Conservation (phyloP, 1,140 invertebrate species). For the Aradophagus sp. region DNA sequence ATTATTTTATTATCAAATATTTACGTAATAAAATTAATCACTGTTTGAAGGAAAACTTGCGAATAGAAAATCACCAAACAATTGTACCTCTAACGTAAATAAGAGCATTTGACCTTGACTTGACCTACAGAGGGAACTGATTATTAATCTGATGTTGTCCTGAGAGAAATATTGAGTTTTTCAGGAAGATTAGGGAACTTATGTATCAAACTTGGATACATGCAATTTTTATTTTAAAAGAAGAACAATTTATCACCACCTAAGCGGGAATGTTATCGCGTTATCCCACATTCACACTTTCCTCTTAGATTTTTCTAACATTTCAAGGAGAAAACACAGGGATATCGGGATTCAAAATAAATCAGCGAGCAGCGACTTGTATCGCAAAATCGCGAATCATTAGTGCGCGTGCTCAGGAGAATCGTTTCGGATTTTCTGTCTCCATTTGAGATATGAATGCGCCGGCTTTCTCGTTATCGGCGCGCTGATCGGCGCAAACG, state of each 20-base stretch:
- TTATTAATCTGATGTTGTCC: too few species aligned
- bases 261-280: background rate
- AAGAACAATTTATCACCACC: background rate
- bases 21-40: too few species aligned
- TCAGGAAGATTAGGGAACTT: background rate
- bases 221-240: background rate
- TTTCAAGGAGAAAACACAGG: conserved; percentile 4
- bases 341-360: conserved; percentile 2
- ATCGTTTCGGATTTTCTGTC: conserved; percentile 17
- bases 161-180: too few species aligned
- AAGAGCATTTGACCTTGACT: too few species aligned
- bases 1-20: too few species aligned
- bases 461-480: conserved; percentile 42
- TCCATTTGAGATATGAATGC: conserved; percentile 30
- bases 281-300: too few species aligned
- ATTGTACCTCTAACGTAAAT: too few species aligned
- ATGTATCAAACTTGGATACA: background rate
- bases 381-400: conserved; percentile 16
- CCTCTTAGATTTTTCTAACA: too few species aligned
- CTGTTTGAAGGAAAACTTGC: too few species aligned
- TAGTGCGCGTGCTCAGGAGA: conserved; percentile 1
- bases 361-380: conserved; percentile 5
- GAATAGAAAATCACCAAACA: too few species aligned
- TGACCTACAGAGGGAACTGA: too few species aligned
- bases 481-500: conserved; percentile 39